These are phyloP conservation scores for Mercenaria mercenaria DNA, from an alignment of 1,140 invertebrate genomes.

Conservation along the genomic window DNA sequence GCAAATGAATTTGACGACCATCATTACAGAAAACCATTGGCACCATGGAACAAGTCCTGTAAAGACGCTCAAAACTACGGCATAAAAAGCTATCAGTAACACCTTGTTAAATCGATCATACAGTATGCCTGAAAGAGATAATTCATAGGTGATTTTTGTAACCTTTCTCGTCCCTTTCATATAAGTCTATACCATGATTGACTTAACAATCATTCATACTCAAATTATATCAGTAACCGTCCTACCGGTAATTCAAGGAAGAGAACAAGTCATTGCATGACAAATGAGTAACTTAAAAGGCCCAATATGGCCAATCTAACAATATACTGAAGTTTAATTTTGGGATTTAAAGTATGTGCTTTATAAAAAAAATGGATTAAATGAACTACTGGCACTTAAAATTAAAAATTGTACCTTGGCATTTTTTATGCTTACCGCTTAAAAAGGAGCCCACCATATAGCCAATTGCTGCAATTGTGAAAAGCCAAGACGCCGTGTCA, in stretches of 20 bases:
- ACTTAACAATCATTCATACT: neutral
- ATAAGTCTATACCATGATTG: neutral
- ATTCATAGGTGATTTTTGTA: neutral
- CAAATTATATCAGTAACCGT: too few relatives aligned
- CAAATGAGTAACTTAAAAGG: too few relatives aligned
- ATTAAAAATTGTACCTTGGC: too few relatives aligned
- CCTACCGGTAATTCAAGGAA: too few relatives aligned
- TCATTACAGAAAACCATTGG: constrained; percentile 32
- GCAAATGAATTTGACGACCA: constrained; percentile 4
- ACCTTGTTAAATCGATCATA: constrained; percentile 44
- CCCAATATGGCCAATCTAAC: too few relatives aligned
- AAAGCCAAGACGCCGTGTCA: constrained; percentile 53
- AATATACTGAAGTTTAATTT: too few relatives aligned
- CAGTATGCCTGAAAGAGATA: constrained; percentile 49
- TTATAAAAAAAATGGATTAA: too few relatives aligned
- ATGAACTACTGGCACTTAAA: too few relatives aligned
- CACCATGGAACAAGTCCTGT: constrained; percentile 53
- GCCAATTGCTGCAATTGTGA: constrained; percentile 18
- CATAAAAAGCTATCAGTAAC: constrained; percentile 17
- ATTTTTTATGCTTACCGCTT: constrained; percentile 18
- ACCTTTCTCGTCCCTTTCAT: neutral
- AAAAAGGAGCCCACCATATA: constrained; percentile 38
- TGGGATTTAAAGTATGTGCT: too few relatives aligned
- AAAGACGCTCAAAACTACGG: neutral
- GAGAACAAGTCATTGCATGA: too few relatives aligned